Evolutionary conservation across 2,113 vertebrate genomes (phyloP).

Genomic region (Perca schrenkii): DNA sequence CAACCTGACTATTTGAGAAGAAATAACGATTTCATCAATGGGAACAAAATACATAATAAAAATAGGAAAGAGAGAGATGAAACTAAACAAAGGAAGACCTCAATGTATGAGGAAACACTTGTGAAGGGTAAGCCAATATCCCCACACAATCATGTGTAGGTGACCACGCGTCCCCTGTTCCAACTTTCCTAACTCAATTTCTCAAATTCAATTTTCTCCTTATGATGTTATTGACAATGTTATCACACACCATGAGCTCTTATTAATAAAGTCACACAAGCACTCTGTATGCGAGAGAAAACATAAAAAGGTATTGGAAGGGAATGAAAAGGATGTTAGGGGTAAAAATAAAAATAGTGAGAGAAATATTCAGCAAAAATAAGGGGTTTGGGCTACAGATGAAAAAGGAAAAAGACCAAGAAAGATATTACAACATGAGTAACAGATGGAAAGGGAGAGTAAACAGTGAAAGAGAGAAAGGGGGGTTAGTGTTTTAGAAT

Average conservation of each 20-base stretch:
- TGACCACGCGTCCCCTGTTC: conserved; percentile 55
- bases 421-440: conserved; percentile 40
- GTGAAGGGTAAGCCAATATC: conserved; percentile 75
- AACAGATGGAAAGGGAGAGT: conserved; percentile 42
- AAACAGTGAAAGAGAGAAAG: conserved; percentile 28
- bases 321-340: background rate
- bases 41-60: background rate
- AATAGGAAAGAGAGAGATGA: conserved; percentile 8
- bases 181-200: conserved; percentile 82
- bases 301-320: conserved; percentile 11
- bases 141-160: conserved; percentile 58
- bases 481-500: conserved; percentile 34
- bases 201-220: conserved; percentile 81
- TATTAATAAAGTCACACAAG: conserved; percentile 68
- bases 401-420: conserved; percentile 5
- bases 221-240: conserved; percentile 79
- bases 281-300: conserved; percentile 33
- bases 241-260: conserved; percentile 68
- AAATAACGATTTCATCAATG: conserved; percentile 1
- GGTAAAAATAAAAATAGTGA: background rate
- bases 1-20: background rate
- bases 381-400: background rate
- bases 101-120: conserved; percentile 65
- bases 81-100: conserved; percentile 12
- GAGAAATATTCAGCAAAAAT: background rate